Evolutionary conservation across 2,797 vertebrate species (phyloP), one percentile per base, ranked within the genome.

Genomic region (Propithecus perrieri): DNA sequence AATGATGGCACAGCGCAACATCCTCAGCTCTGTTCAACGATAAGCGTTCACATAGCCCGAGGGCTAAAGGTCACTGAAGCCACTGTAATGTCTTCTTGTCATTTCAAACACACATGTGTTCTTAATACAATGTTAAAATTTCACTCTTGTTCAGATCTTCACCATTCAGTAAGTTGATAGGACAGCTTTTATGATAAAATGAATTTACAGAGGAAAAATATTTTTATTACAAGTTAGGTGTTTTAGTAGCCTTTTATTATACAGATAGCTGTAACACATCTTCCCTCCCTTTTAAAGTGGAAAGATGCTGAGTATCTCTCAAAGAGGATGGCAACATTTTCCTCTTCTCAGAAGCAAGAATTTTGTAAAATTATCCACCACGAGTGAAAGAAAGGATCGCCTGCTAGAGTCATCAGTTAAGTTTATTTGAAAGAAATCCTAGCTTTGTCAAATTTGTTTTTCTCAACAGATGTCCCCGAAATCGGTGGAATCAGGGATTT

Each of bases 321-420:
- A 85, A 41, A 95, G 38, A 98, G 50, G 11, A 87, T 76, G 84
- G 30, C 9, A 81, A 89, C 5, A 48, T 97, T 93, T 85, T 35
- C 75, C 3, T 92, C 57, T 74, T 93, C 84, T 95, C 83, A 63
- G 46, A 81, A 94, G 79, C 90, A 94, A 91, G 91, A 94, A 96
- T 93, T 74, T 84, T 78, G 26, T 61, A 81, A 96, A 97, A 95
- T 97, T 96, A 76, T 93, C 90, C 90, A 90, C 17, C 83, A 85
- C 28, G 41, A 12, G 1, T 17, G 30, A 97, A 80, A 35, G 89
- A 90, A 75, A 17, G 38, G 96, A 95, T 96, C 87, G 92, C 55
- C 63, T 97, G 59, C 90, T 94, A 53, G 59, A 95, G 46, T 69
- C 74, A 94, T 94, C 83, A 94, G 38, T 26, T 93, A 94, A 83